Percentiles rank a stretch among this genome's conserved stretches.
Evolutionary conservation across 2,113 vertebrate species (phyloP).

Genomic region (Charina bottae): DNA sequence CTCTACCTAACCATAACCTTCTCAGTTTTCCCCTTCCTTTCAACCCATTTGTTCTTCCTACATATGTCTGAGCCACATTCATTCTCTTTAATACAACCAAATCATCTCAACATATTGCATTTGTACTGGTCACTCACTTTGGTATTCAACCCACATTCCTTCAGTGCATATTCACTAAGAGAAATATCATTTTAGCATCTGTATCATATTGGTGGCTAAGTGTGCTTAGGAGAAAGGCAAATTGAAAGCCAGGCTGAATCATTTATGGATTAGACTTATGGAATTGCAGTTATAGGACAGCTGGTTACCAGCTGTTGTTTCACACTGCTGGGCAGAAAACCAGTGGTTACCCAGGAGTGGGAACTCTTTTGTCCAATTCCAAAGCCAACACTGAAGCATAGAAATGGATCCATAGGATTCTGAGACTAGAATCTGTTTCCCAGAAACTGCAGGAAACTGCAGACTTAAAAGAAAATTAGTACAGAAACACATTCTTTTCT

Average conservation of each 20-base stretch:
- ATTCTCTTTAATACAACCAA: neutral
- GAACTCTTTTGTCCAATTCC: neutral
- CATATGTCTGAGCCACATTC: neutral
- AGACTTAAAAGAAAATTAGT: slow-evolving; percentile 5
- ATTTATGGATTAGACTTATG: slow-evolving; percentile 18
- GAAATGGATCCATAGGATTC: slow-evolving; percentile 13
- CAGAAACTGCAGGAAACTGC: neutral
- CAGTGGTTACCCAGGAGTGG: slow-evolving; percentile 1
- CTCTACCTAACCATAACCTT: neutral
- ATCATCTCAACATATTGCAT: neutral
- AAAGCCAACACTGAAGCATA: neutral
- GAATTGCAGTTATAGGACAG: slow-evolving; percentile 15
- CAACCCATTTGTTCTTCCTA: neutral
- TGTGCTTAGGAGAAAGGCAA: neutral
- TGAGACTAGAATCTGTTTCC: neutral
- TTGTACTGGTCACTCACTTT: neutral
- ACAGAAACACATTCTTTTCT: neutral
- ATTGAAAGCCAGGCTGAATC: neutral
- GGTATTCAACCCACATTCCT: neutral
- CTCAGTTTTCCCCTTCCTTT: neutral
- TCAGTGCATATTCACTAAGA: neutral
- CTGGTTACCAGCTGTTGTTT: slow-evolving; percentile 26
- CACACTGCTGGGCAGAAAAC: slow-evolving; percentile 13
- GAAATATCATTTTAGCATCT: slow-evolving; percentile 18
- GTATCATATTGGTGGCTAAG: slow-evolving; percentile 6